These are phyloP conservation scores for Spialia ferax DNA, from an alignment of 2,888 invertebrate genomes.

Conservation along the genomic window DNA sequence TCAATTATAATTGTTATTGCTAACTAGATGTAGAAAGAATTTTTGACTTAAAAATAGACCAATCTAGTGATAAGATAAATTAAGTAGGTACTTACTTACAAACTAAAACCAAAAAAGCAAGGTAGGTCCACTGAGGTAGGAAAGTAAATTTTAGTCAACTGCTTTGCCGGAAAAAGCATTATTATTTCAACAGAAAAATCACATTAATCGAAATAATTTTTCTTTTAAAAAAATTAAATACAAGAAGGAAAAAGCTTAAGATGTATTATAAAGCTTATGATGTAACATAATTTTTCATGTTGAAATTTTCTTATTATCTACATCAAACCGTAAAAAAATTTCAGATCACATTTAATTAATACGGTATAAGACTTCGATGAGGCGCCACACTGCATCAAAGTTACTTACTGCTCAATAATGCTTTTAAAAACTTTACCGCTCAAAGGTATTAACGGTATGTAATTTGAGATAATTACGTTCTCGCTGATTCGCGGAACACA, in stretches of 20 bases:
- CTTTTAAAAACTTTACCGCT: slow-evolving; percentile 53
- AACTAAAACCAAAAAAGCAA: too few species aligned
- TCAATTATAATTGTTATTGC: too few species aligned
- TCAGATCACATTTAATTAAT: neutral
- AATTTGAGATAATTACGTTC: slow-evolving; percentile 57
- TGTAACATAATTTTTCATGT: neutral
- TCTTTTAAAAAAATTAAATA: too few species aligned
- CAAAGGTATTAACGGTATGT: slow-evolving; percentile 65
- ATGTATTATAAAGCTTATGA: neutral
- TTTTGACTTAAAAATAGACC: too few species aligned
- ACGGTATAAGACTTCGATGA: slow-evolving; percentile 6
- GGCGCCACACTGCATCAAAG: slow-evolving; percentile 53
- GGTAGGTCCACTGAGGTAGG: too few species aligned
- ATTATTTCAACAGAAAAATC: too few species aligned
- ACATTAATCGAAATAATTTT: too few species aligned
- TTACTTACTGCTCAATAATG: slow-evolving; percentile 63
- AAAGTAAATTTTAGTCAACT: too few species aligned
- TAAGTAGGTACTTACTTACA: too few species aligned
- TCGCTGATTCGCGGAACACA: slow-evolving; percentile 64
- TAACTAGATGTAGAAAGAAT: neutral
- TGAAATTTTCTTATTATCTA: neutral
- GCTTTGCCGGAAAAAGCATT: too few species aligned
- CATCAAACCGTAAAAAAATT: neutral
- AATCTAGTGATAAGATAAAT: too few species aligned
- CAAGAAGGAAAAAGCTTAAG: too few species aligned